phyloP scores from a whole-genome alignment of 2,888 invertebrate species.

The Phorcus lineatus region DNA sequence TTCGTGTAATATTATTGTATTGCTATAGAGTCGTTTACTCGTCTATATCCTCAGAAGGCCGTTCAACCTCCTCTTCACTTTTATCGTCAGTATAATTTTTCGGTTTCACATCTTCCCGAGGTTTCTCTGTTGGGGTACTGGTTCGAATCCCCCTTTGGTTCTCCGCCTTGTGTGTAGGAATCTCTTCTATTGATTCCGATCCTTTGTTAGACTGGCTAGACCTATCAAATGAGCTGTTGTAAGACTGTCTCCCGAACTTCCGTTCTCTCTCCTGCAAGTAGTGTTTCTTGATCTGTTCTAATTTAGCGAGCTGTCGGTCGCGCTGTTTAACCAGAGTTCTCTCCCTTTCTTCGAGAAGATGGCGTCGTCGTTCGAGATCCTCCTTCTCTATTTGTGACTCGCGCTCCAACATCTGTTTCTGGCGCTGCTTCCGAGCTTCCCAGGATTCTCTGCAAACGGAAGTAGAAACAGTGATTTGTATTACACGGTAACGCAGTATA shows the following conservation, averaged over 20 bases:
- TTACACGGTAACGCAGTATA: too few relatives aligned
- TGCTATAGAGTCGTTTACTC: too few relatives aligned
- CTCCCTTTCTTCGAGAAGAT: not conserved
- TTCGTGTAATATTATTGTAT: too few relatives aligned
- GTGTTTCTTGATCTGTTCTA: not conserved
- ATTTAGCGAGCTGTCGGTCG: not conserved
- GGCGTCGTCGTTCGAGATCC: not conserved
- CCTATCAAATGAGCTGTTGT: not conserved
- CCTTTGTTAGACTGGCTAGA: not conserved
- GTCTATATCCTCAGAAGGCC: too few relatives aligned
- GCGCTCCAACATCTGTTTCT: not conserved
- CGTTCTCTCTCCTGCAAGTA: not conserved
- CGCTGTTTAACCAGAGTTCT: not conserved
- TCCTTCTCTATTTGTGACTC: not conserved
- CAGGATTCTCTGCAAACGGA: not conserved
- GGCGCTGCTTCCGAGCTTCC: not conserved
- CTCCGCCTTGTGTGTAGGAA: too few relatives aligned
- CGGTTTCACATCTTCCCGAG: too few relatives aligned
- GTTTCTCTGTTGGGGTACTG: too few relatives aligned
- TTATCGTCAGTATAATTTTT: too few relatives aligned
- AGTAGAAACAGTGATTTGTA: too few relatives aligned
- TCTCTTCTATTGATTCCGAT: not conserved
- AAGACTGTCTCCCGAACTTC: not conserved
- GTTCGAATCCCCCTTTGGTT: too few relatives aligned
- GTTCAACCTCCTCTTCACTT: too few relatives aligned